Percentiles rank a stretch among this genome's conserved stretches.
Conservation (phyloP, 2,797 vertebrate species). For the Champsocephalus gunnari region DNA sequence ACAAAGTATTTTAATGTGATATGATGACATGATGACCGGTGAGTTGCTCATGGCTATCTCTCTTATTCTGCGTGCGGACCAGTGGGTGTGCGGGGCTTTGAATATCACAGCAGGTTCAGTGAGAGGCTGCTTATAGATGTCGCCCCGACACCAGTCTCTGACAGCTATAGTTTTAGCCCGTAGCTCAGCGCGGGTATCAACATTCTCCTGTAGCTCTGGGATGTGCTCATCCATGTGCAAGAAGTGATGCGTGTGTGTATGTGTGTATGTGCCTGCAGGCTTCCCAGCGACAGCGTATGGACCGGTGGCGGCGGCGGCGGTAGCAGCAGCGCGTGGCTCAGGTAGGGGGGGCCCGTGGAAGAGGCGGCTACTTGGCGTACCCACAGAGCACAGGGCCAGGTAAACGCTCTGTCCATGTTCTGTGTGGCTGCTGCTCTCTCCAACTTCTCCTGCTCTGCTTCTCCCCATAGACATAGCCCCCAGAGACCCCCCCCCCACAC, state of each 20-base stretch:
- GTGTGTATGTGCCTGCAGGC: conserved; percentile 86
- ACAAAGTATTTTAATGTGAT: conserved; percentile 15
- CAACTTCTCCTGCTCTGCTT: conserved; percentile 83
- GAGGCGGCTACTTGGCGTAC: conserved; percentile 91
- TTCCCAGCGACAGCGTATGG: conserved; percentile 96
- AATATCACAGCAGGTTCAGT: conserved; percentile 65
- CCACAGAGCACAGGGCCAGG: conserved; percentile 95
- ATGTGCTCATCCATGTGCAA: conserved; percentile 71
- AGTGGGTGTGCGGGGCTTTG: conserved; percentile 63
- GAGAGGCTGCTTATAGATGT: conserved; percentile 71
- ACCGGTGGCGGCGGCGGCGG: conserved; percentile 95
- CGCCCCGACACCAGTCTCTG: conserved; percentile 69
- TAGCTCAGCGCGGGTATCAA: conserved; percentile 67
- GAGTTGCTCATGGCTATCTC: conserved; percentile 46
- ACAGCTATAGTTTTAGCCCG: conserved; percentile 72
- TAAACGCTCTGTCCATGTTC: conserved; percentile 94
- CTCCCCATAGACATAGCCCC: conserved; percentile 71
- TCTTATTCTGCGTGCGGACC: conserved; percentile 45
- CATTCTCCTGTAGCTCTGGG: conserved; percentile 69
- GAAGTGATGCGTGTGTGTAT: conserved; percentile 73
- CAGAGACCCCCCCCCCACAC: conserved; percentile 23
- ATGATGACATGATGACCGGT: neutral
- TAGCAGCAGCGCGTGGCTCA: conserved; percentile 98
- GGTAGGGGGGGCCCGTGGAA: conserved; percentile 95
- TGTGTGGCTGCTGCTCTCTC: conserved; percentile 94